These are phyloP conservation scores for Apomyelois bistriatella DNA, from an alignment of 2,888 invertebrate species.

Conservation along the genomic window DNA sequence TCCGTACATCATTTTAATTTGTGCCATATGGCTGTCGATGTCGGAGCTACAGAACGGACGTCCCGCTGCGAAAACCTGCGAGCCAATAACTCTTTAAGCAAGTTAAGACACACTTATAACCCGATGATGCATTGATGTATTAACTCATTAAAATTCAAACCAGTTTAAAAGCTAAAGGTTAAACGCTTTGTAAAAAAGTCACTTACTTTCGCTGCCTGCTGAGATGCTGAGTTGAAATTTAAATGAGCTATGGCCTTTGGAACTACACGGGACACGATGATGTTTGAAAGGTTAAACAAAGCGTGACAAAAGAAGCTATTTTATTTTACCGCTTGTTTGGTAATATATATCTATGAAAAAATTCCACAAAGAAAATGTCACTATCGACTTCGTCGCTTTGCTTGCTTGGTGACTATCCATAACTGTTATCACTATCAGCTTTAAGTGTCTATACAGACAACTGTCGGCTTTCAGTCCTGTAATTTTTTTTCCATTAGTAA, in stretches of 20 bases:
- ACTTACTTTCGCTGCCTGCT: slow-evolving; percentile 57
- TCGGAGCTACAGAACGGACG: slow-evolving; percentile 51
- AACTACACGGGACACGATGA: slow-evolving; percentile 33
- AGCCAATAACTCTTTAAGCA: slow-evolving; percentile 58
- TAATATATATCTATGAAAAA: no score
- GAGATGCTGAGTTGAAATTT: slow-evolving; percentile 49
- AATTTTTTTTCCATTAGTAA: no score
- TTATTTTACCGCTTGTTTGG: no score
- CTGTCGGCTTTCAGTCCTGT: no score
- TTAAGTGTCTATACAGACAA: no score
- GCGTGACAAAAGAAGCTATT: no score
- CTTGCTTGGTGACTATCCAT: no score
- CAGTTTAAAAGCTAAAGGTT: slow-evolving; percentile 66
- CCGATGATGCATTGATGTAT: slow-evolving; percentile 71
- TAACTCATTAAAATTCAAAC: slow-evolving; percentile 73
- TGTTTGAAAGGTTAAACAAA: neutral
- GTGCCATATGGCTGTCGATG: neutral
- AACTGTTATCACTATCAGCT: no score
- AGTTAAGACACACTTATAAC: slow-evolving; percentile 36
- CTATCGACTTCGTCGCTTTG: no score
- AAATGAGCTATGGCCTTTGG: slow-evolving; percentile 50
- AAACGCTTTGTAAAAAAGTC: slow-evolving; percentile 66
- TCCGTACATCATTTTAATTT: neutral
- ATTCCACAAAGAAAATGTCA: no score
- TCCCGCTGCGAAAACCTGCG: slow-evolving; percentile 64